A percentile compares a stretch with the other conserved stretches of the same genome.
These are phyloP conservation scores for Lithosia quadra DNA, from an alignment of 2,888 invertebrate species.

Conservation along the genomic window DNA sequence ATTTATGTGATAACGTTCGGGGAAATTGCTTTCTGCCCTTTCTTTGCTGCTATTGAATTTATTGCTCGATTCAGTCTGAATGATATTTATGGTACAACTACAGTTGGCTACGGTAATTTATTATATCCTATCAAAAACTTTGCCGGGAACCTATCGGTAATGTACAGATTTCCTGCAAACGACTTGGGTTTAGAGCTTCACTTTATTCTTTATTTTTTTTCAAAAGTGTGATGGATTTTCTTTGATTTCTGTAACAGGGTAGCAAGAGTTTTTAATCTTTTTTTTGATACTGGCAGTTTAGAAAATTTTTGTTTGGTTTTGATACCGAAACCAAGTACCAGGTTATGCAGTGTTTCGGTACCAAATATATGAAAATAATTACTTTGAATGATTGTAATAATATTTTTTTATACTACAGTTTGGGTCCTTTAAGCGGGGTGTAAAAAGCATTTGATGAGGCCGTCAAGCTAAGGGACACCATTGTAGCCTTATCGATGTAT, in stretches of 20 bases:
- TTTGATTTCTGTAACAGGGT: neutral
- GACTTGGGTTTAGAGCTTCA: slow-evolving; percentile 23
- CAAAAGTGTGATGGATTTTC: neutral
- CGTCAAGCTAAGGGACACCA: no score
- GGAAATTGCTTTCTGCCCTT: slow-evolving; percentile 83
- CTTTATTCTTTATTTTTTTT: slow-evolving; percentile 7
- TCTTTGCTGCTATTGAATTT: slow-evolving; percentile 77
- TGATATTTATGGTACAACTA: slow-evolving; percentile 75
- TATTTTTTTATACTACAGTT: no score
- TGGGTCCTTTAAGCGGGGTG: no score
- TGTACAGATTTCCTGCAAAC: slow-evolving; percentile 28
- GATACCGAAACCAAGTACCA: no score
- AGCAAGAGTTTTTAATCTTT: no score
- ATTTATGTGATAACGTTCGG: slow-evolving; percentile 82
- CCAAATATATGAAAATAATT: no score
- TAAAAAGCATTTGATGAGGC: no score
- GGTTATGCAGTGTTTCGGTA: no score
- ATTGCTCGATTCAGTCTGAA: slow-evolving; percentile 76
- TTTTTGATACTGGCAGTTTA: no score
- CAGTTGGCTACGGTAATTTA: slow-evolving; percentile 51
- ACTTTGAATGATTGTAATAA: no score
- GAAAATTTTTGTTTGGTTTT: no score
- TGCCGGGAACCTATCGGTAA: slow-evolving; percentile 28
- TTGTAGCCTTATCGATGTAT: no score
- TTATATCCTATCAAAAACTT: slow-evolving; percentile 54